phyloP scores from a whole-genome alignment of 2,888 invertebrate genomes.

The Oithona nana region DNA sequence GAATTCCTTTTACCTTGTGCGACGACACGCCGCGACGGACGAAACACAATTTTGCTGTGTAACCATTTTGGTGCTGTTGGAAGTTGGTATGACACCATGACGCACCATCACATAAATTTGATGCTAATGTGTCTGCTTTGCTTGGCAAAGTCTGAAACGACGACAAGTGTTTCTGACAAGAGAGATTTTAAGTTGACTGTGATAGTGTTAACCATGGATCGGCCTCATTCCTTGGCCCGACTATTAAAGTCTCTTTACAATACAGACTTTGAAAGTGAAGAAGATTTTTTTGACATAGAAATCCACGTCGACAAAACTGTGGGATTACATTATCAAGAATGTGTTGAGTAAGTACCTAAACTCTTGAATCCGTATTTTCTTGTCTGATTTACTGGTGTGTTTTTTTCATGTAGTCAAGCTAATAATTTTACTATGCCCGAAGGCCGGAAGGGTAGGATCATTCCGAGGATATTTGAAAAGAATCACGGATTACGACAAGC shows the following conservation, averaged over 20 bases:
- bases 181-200: constrained; percentile 14
- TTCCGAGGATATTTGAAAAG: constrained; percentile 4
- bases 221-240: constrained; percentile 10
- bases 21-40: too few relatives aligned
- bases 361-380: not conserved
- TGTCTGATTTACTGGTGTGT: not conserved
- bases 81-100: too few relatives aligned
- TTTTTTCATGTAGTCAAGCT: not conserved
- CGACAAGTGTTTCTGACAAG: too few relatives aligned
- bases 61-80: too few relatives aligned
- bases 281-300: constrained; percentile 15
- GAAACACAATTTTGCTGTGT: too few relatives aligned
- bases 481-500: constrained; percentile 15
- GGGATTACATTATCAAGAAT: not conserved
- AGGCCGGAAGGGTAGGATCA: not conserved
- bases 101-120: too few relatives aligned
- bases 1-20: too few relatives aligned
- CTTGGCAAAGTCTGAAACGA: too few relatives aligned
- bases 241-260: constrained; percentile 4
- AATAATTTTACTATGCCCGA: constrained; percentile 1
- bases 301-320: constrained; percentile 16
- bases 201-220: constrained; percentile 15
- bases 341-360: not conserved
- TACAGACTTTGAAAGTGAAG: constrained; percentile 11
- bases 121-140: too few relatives aligned